Base-by-base conservation (phyloP, 2,888 invertebrate genomes). In the Melinaea menophilus region DNA sequence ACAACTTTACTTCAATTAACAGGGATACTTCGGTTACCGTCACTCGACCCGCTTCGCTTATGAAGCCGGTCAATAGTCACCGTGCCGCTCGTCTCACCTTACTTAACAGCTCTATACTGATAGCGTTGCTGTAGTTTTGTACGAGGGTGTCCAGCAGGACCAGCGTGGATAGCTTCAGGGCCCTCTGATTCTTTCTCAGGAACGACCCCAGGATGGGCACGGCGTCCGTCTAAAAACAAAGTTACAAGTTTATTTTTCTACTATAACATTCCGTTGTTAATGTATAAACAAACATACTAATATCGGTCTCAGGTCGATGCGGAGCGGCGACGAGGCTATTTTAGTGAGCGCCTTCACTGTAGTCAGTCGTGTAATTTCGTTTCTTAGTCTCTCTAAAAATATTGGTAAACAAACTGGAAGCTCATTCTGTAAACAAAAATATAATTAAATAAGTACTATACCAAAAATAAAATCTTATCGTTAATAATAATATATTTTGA, bases 361-460 rank as follows among this genome's bases (percentile, higher is more conserved):
- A 4, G 98, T 98, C 46, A 99, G 92, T 34, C 99, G 93, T 0
- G 99, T 99, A 60, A 99, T 99, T 91, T 99, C 99, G 82, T 99
- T 99, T 71, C 95, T 95, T 61, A 99, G 90, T 73, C 99, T 94
- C 80, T 99, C 99, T 82, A 99, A 90, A 82, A 99, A 97, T 79
- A 99, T 95, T 5, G 99, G 98, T 69, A 99, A 91, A 82, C 98
- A 99, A 4, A 94, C 93, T 1, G 93, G 93, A 62, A 99, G 91
- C 82, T 98, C 97, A 59, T 89, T 81, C 85, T 92, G 80, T 31
- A 87, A 83, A 33, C 31, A 64, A 55, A 58, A 37, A 34, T 9
- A 13, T n/a, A 2, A 55, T 31, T 22, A 46, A 61, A n/a, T 9
- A 22, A 9, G 5, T 13, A 13, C 4, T 22, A 22, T 5, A 22